phyloP scores from a whole-genome alignment of 2,888 invertebrate species.

The Caenorhabditis afra region DNA sequence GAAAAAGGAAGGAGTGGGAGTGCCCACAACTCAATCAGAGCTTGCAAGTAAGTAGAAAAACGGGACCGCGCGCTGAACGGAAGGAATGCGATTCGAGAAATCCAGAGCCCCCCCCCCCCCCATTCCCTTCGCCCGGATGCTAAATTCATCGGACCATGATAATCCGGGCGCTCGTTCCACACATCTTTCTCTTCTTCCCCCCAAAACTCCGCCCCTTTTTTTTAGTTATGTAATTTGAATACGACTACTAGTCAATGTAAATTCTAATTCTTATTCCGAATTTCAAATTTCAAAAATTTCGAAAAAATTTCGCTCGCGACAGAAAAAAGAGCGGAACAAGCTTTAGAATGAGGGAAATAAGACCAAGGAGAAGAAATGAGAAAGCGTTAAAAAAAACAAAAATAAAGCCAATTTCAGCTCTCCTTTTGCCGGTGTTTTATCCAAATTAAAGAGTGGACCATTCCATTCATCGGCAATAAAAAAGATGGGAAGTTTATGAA shows the following conservation, averaged over 20 bases:
- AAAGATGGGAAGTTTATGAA: too few relatives aligned
- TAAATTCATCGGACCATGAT: slow-evolving; percentile 8
- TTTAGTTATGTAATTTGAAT: too few relatives aligned
- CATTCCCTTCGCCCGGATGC: too few relatives aligned
- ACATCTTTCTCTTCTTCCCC: neutral
- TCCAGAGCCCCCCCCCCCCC: too few relatives aligned
- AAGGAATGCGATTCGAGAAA: slow-evolving; percentile 4
- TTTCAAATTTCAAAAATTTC: neutral
- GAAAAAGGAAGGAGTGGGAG: neutral
- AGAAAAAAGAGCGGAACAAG: too few relatives aligned
- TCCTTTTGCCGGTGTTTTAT: neutral
- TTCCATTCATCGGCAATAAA: too few relatives aligned
- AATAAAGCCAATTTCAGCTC: neutral
- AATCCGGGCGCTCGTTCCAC: slow-evolving; percentile 1
- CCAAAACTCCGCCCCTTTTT: neutral
- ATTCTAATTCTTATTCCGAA: neutral
- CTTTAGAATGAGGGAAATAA: too few relatives aligned
- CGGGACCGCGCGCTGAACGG: neutral
- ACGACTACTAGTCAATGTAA: neutral
- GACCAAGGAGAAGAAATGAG: neutral
- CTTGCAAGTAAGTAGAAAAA: neutral
- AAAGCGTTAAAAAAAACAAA: neutral
- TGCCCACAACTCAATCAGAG: slow-evolving; percentile 24
- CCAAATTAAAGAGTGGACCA: neutral
- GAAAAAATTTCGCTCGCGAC: slow-evolving; percentile 2